Base-by-base conservation (phyloP, 2,888 invertebrate genomes). In the Agrotis ipsilon region DNA sequence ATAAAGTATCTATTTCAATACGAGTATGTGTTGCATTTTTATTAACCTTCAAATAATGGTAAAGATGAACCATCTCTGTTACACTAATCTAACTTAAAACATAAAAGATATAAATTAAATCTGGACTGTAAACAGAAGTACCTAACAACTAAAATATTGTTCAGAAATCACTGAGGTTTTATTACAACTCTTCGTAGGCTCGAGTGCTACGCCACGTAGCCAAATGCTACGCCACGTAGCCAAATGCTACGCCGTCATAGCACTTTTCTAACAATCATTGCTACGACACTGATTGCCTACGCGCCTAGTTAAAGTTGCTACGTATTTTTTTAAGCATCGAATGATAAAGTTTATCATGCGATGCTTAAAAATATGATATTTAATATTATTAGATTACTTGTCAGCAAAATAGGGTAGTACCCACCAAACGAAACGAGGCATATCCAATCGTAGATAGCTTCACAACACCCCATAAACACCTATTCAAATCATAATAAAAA, bases 401-500 rank as follows among this genome's bases (percentile, higher is more conserved):
- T 0, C 32, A 51, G 3, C 16, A 32, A 49, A 27, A 19, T 49
- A 32, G 0, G 5, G 14, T 3, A 18, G 14, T 46, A 32, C 21
- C 16, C 9, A 11, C 24, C 24, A 46, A 48, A 27, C 13, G 21
- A 32, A 18, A 45, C 13, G 9, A 45, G 13, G 1, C 32, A 7
- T 32, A 54, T 72, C 21, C 13, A 21, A 21, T 54, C 46, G n/a
- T 43, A 72, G 63, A 62, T 71, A 71, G 0, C 54, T 13, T 13
- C 19, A 39, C 54, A 46, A 54, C 2, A 14, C 54, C 27, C 46
- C 48, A 66, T 72, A 59, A 75, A 78, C 45, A 66, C 27, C n/a
- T 46, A 57, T 80, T 80, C 77, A 68, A 79, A 79, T 80, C 76
- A 80, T 45, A 58, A 80, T 79, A 72, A 79, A 78, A n/a, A 65